A percentile compares a stretch with the other conserved stretches of the same genome.
These are phyloP conservation scores for Panurus biarmicus DNA, from an alignment of 2,113 vertebrate genomes.

Conservation along the genomic window DNA sequence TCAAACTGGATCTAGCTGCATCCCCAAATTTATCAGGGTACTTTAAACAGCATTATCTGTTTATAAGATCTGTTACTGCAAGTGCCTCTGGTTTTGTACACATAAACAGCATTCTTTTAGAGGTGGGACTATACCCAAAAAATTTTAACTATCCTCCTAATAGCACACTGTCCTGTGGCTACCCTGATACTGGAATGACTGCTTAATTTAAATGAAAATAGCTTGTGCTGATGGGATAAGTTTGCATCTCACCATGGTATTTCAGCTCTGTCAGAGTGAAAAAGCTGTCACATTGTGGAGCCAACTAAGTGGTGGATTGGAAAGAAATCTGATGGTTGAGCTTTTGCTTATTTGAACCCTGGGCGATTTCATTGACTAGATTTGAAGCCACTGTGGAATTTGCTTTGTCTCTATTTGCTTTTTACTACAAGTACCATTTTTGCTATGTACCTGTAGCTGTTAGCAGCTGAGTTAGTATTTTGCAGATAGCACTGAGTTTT, in stretches of 20 bases:
- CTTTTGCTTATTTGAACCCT: not conserved
- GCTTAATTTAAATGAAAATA: not conserved
- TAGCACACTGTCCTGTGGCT: not conserved
- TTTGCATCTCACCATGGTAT: fast-evolving
- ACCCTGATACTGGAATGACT: not conserved
- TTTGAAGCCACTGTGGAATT: not conserved
- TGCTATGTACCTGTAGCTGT: not conserved
- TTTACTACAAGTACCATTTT: not conserved
- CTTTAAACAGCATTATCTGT: not conserved
- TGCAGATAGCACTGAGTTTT: not conserved
- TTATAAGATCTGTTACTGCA: not conserved
- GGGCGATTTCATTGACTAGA: not conserved
- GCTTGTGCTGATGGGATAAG: not conserved
- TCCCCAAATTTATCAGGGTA: not conserved
- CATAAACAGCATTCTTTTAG: not conserved
- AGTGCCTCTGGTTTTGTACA: not conserved
- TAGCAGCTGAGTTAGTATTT: not conserved
- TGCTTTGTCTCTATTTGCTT: not conserved
- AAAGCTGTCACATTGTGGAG: not conserved
- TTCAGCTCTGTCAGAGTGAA: not conserved
- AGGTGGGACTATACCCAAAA: not conserved
- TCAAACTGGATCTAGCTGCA: not conserved
- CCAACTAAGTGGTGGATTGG: not conserved
- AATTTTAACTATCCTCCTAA: not conserved
- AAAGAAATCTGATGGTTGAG: not conserved